Conservation (phyloP, 1,140 invertebrate genomes). For the Ostrea edulis region DNA sequence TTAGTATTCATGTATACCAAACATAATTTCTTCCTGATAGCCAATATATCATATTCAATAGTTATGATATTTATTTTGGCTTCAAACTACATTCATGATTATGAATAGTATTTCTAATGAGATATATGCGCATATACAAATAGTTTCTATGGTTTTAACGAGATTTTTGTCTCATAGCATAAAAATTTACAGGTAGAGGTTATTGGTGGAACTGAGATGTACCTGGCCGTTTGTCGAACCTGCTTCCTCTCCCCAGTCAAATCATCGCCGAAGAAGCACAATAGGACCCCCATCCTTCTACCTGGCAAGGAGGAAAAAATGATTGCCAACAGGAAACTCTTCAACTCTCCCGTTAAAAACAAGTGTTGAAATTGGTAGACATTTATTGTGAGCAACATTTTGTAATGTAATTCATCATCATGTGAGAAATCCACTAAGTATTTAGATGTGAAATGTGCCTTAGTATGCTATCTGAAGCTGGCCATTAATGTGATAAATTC, state of each 20-base stretch:
- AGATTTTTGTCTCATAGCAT: slow-evolving; percentile 22
- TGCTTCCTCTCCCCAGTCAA: slow-evolving; percentile 79
- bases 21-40: too few species aligned
- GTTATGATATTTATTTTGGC: too few species aligned
- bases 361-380: not conserved
- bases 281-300: slow-evolving; percentile 28
- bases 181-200: slow-evolving; percentile 81
- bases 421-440: not conserved
- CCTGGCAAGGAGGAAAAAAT: slow-evolving; percentile 36
- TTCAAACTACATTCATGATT: too few species aligned
- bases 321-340: slow-evolving; percentile 51
- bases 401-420: not conserved
- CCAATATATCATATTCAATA: too few species aligned
- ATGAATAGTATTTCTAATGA: too few species aligned
- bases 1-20: too few species aligned
- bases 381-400: not conserved
- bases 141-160: not conserved
- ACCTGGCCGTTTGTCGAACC: slow-evolving; percentile 83
- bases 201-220: slow-evolving; percentile 84
- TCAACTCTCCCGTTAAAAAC: slow-evolving; percentile 45
- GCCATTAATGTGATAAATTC: too few species aligned
- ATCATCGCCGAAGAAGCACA: slow-evolving; percentile 42
- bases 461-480: not conserved
- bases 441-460: not conserved
- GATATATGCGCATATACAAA: too few species aligned